These are phyloP conservation scores for Euzophera pinguis DNA, from an alignment of 2,888 invertebrate genomes.

Conservation along the genomic window DNA sequence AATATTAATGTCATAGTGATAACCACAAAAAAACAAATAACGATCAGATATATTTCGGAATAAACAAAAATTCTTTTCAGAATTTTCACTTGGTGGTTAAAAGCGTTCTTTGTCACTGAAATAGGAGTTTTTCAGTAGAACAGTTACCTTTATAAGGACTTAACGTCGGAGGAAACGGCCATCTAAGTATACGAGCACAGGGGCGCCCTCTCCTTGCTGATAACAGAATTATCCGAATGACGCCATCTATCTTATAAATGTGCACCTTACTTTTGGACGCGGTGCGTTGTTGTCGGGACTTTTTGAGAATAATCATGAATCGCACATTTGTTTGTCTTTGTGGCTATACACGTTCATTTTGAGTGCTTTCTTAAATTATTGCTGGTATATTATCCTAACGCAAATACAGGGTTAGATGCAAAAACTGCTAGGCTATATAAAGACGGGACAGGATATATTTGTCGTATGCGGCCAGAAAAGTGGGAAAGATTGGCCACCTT, in stretches of 20 bases:
- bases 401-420: too few species aligned
- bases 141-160: conserved; percentile 74
- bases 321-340: conserved; percentile 16
- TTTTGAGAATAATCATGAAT: conserved; percentile 22
- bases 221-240: conserved; percentile 84
- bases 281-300: conserved; percentile 27
- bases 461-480: too few species aligned
- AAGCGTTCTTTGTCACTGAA: conserved; percentile 65
- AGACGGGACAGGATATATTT: too few species aligned
- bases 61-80: conserved; percentile 51
- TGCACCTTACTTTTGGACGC: conserved; percentile 71
- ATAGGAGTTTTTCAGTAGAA: conserved; percentile 71
- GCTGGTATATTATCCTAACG: too few species aligned
- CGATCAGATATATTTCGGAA: conserved; percentile 41
- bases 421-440: too few species aligned
- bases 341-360: background rate
- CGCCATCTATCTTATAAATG: conserved; percentile 83
- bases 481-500: too few species aligned
- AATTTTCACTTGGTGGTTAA: conserved; percentile 64
- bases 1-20: conserved; percentile 31
- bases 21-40: too few species aligned
- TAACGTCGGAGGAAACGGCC: conserved; percentile 73
- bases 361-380: too few species aligned
- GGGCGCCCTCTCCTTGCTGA: conserved; percentile 77
- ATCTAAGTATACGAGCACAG: conserved; percentile 70